A percentile compares a stretch with the other conserved stretches of the same genome.
phyloP scores from a whole-genome alignment of 2,113 vertebrate species.

The Calyptomena viridis region DNA sequence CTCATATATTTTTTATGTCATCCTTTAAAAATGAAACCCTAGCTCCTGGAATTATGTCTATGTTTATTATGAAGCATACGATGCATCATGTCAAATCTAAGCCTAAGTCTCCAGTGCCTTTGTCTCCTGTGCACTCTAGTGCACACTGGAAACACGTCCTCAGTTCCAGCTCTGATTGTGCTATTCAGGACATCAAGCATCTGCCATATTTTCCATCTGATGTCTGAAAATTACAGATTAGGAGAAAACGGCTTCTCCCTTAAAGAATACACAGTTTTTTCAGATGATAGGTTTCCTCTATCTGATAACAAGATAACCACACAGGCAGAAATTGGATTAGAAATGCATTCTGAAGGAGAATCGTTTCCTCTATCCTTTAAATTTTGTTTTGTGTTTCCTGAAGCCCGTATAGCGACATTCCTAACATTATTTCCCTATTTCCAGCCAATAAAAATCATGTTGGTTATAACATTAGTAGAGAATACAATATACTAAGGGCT shows the following conservation, averaged over 20 bases:
- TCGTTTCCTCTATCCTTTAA: background rate
- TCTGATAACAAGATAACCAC: background rate
- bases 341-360: background rate
- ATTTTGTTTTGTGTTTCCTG: background rate
- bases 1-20: background rate
- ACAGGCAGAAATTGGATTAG: background rate
- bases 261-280: background rate
- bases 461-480: background rate
- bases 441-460: background rate
- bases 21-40: background rate
- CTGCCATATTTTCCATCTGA: background rate
- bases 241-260: background rate
- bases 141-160: background rate
- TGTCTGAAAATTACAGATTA: background rate
- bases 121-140: background rate
- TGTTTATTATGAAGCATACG: background rate
- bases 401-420: background rate
- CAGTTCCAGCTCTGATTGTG: background rate
- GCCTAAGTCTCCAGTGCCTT: background rate
- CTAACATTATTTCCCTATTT: background rate
- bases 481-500: background rate
- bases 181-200: background rate
- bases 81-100: background rate
- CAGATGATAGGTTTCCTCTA: background rate
- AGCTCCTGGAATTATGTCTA: background rate